Evolutionary conservation across 2,113 vertebrate genomes (phyloP), one percentile per base, ranked within the genome.

Genomic region (Hippocampus mohnikei): DNA sequence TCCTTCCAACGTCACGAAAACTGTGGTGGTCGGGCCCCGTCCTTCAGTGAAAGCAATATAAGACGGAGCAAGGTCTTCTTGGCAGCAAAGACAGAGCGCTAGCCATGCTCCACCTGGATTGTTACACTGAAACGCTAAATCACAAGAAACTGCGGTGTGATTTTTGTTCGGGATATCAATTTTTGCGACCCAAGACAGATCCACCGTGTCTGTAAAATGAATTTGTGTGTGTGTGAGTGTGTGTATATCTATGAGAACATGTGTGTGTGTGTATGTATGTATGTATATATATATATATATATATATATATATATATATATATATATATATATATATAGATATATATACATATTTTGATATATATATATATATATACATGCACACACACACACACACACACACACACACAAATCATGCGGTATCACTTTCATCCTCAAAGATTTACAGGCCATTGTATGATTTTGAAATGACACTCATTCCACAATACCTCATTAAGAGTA

Each of bases 401-500:
- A 33, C 29, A 33, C 29, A 33, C 8, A 11, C 20, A 55, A 55
- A 55, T 23, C 2, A 7, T 23, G 53, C 53, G 4, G 12, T 55
- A 27, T 25, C 55, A 15, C 23, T 27, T 27, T 5, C 2, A 27
- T 27, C 12, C 27, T 11, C 11, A 27, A 27, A 58, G 11, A 27
- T 27, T 58, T 27, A 25, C 25, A 58, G 25, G 3, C 12, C 23
- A 58, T 25, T 56, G 2, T 15, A 27, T 58, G 55, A 27, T 25
- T 25, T 58, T 58, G 13, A 27, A 25, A 13, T 4, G 10, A 13
- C n/a, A 25, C 55, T 53, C n/a, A 53, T 58, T 13, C 13, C 2
- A 58, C 23, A 58, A 58, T 5, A 66, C 25, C 46, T 72, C 65
- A 80, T 67, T 56, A 75, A 42, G 53, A 67, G 71, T 75, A 69